phyloP scores from a whole-genome alignment of 2,888 invertebrate species.

The Leptinotarsa tumamoca region DNA sequence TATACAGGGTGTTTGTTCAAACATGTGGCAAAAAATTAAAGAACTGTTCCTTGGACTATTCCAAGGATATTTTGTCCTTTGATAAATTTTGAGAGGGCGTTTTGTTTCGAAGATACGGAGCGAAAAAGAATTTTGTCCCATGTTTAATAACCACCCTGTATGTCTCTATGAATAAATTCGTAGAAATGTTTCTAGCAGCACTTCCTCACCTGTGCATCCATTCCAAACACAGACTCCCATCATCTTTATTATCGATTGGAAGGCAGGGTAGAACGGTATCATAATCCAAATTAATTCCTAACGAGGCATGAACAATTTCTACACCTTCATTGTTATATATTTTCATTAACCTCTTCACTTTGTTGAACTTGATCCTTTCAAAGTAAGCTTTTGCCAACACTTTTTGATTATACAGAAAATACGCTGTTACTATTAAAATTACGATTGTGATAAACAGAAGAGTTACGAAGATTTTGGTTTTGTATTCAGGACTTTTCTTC shows the following conservation, averaged over 20 bases:
- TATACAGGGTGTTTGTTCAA: too few relatives aligned
- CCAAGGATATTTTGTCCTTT: too few relatives aligned
- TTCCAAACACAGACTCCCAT: conserved; percentile 82
- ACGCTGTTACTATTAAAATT: conserved; percentile 86
- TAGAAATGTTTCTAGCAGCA: not conserved
- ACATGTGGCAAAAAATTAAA: too few relatives aligned
- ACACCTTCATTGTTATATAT: conserved; percentile 79
- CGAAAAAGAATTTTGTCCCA: too few relatives aligned
- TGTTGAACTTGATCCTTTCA: conserved; percentile 85
- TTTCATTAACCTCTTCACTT: conserved; percentile 79
- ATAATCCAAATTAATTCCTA: conserved; percentile 74
- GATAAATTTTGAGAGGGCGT: too few relatives aligned
- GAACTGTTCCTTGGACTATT: too few relatives aligned
- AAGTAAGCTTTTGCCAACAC: conserved; percentile 86
- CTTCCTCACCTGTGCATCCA: conserved; percentile 74
- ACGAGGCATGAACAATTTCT: conserved; percentile 76
- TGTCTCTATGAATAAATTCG: too few relatives aligned
- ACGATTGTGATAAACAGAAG: conserved; percentile 85
- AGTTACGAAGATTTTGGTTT: conserved; percentile 83
- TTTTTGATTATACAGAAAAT: conserved; percentile 85
- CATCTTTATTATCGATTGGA: conserved; percentile 70
- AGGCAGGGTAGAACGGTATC: conserved; percentile 82
- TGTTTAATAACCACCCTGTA: too few relatives aligned
- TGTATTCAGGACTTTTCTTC: conserved; percentile 79
- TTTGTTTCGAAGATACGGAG: too few relatives aligned